A percentile compares a stretch with the other conserved stretches of the same genome.
These are phyloP conservation scores for Scyliorhinus canicula DNA, from an alignment of 2,797 vertebrate genomes.

Conservation along the genomic window DNA sequence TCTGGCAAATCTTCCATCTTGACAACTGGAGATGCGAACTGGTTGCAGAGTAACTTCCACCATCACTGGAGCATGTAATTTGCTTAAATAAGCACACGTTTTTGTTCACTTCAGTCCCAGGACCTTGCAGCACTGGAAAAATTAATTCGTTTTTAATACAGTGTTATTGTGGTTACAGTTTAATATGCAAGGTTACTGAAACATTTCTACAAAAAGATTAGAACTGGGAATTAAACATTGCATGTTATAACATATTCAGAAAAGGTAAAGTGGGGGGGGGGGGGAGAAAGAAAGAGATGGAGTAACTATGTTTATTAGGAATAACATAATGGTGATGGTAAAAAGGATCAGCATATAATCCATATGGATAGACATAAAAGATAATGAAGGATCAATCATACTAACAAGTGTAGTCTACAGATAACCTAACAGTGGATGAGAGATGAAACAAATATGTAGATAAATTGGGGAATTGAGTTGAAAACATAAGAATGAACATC, in stretches of 20 bases:
- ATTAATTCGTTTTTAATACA: background rate
- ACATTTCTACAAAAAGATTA: background rate
- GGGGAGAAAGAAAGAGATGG: background rate
- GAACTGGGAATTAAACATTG: background rate
- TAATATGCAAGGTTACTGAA: background rate
- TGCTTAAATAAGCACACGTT: constrained; percentile 5
- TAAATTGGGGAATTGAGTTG: too few species aligned
- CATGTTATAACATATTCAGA: background rate
- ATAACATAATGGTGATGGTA: background rate
- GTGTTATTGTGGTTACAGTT: background rate
- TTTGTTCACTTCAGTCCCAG: background rate
- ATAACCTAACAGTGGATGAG: too few species aligned
- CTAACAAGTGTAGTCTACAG: too few species aligned
- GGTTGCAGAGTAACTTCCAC: constrained; percentile 54
- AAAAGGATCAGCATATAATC: too few species aligned
- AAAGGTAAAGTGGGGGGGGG: too few species aligned
- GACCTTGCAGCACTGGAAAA: background rate
- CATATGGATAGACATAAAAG: background rate
- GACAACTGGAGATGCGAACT: constrained; percentile 55
- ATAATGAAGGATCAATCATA: background rate
- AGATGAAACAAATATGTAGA: too few species aligned
- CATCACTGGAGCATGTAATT: constrained; percentile 49
- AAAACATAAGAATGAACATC: too few species aligned
- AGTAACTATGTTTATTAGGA: background rate
- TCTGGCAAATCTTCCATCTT: constrained; percentile 57